Evolutionary conservation across 2,888 invertebrate species (phyloP).

Genomic region (Diaphora mendica): DNA sequence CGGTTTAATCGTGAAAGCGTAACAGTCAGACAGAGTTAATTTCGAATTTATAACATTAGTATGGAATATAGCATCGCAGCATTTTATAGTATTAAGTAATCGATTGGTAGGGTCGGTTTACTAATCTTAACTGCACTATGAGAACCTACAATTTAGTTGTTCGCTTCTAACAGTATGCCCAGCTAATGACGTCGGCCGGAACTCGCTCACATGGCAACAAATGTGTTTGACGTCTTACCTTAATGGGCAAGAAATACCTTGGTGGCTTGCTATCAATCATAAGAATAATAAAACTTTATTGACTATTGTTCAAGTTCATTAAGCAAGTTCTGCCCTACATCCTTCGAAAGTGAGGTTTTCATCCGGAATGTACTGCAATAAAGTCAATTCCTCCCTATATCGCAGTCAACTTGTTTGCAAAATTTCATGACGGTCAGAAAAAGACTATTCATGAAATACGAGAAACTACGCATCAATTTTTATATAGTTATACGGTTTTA

Average conservation of each 20-base stretch:
- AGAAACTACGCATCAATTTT: neutral
- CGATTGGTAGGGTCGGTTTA: no score
- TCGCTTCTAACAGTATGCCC: neutral
- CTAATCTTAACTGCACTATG: no score
- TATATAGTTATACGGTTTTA: neutral
- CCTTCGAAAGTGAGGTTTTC: neutral
- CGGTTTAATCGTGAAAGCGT: no score
- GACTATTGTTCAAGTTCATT: neutral
- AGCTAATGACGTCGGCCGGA: neutral
- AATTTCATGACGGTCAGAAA: no score
- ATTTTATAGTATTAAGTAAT: no score
- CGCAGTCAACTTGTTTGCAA: no score
- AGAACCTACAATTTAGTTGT: no score
- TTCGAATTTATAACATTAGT: no score
- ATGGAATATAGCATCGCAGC: no score
- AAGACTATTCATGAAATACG: neutral
- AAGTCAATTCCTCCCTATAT: neutral
- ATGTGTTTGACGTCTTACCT: conserved; percentile 12
- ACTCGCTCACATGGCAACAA: neutral
- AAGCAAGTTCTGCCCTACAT: neutral
- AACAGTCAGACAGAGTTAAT: no score
- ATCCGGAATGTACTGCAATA: no score
- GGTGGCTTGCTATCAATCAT: conserved; percentile 14
- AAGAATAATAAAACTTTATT: neutral
- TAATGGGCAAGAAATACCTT: neutral